These are phyloP conservation scores for Deroplatys truncata DNA, from an alignment of 2,888 invertebrate genomes.

Conservation along the genomic window DNA sequence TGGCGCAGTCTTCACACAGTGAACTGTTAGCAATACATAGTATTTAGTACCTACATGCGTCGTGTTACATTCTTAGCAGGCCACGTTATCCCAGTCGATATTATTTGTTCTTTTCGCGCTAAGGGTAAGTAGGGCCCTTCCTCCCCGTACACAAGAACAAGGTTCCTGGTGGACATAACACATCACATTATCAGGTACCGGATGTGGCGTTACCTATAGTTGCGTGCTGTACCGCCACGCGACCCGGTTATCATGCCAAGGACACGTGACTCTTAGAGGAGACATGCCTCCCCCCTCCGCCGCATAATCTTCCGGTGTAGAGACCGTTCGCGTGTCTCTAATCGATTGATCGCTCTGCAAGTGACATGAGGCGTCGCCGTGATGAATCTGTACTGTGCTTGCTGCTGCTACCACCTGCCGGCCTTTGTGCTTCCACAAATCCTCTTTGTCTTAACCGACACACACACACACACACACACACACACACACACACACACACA, in stretches of 20 bases:
- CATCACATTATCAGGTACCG: constrained; percentile 9
- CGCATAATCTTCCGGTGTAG: background rate
- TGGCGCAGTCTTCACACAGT: no score
- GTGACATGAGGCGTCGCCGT: constrained; percentile 3
- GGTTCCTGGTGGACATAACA: background rate
- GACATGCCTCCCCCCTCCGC: background rate
- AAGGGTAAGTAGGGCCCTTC: background rate
- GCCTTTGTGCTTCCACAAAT: background rate
- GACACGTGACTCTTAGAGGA: constrained; percentile 9
- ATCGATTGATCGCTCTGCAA: constrained; percentile 12
- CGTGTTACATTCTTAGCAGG: background rate
- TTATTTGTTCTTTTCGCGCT: background rate
- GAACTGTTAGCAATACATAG: no score
- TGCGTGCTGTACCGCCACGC: constrained; percentile 6
- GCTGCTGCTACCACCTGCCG: background rate
- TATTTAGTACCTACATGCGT: no score
- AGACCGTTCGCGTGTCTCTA: background rate
- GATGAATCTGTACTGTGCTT: constrained; percentile 1
- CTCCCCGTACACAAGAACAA: no score
- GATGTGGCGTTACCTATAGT: constrained; percentile 11
- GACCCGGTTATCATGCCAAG: constrained; percentile 3
- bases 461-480: no score
- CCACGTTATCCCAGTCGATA: background rate
- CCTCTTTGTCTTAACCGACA: background rate
- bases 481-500: no score